Evolutionary conservation across 2,113 vertebrate genomes (phyloP), one percentile per base, ranked within the genome.

Genomic region (Jacana jacana): DNA sequence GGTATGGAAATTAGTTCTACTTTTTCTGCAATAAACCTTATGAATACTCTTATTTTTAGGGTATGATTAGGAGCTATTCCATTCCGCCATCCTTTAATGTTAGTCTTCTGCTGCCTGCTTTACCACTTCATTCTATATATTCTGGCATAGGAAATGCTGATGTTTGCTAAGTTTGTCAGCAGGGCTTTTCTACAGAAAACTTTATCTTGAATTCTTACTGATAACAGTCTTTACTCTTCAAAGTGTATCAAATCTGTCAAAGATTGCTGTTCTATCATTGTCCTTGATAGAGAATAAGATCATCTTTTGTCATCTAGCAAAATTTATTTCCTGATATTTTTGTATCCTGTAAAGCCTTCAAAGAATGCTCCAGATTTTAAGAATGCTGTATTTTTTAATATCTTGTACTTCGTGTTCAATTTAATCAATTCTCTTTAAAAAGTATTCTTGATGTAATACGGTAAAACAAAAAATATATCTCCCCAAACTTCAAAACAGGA

Each of bases 201-300:
- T 96, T 90, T 84, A 94, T 96, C 88, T 94, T 93, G 35, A 94
- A 79, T 81, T 86, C 57, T 20, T 78, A 69, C 90, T 16, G 91
- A 93, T 96, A 96, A 90, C 28, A 92, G 83, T 77, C 72, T 91
- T 88, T 85, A 17, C 66, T 92, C 77, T 92, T 94, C 73, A 69
- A 93, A 87, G n/a, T 37, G 65, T 85, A 93, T 87, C 73, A 87
- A 91, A 72, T 69, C 80, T 94, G 65, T 76, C 57, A 69, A 79
- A 81, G 90, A 92, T 49, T 58, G 23, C 48, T 54, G 24, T 91
- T 94, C 81, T 93, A 37, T 69, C 95, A 79, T 51, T 82, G 65
- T 22, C 54, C 37, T 84, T 76, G 73, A 84, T 35, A 92, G 35
- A 46, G 55, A 93, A 65, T 78, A 95, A 82, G 51, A 93, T 89